These are phyloP conservation scores for Sebastes paucispinis DNA, from an alignment of 2,797 vertebrate species.

Conservation along the genomic window DNA sequence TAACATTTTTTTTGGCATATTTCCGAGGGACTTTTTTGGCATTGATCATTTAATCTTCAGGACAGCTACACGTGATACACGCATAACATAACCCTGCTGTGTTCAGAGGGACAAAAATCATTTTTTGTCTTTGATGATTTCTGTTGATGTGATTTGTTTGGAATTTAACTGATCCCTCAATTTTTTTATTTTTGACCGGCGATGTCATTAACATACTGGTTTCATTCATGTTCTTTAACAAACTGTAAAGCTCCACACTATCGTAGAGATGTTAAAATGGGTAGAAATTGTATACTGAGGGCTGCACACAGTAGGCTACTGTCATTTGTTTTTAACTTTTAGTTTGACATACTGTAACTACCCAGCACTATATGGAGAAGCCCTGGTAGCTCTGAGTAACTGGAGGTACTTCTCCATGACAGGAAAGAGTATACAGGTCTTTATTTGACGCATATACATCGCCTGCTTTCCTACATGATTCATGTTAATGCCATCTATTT, in stretches of 20 bases:
- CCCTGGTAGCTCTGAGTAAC: too few species aligned
- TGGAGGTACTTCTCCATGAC: too few species aligned
- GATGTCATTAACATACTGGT: too few species aligned
- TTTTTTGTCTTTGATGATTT: slow-evolving; percentile 4
- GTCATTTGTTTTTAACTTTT: neutral
- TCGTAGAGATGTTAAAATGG: neutral
- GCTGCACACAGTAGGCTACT: neutral
- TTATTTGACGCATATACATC: neutral
- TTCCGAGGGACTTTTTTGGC: too few species aligned
- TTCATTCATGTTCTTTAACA: too few species aligned
- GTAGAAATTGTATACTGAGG: neutral
- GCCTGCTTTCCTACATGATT: neutral
- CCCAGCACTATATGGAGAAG: too few species aligned
- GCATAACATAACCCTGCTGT: too few species aligned
- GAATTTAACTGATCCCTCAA: slow-evolving; percentile 21
- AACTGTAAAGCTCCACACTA: too few species aligned
- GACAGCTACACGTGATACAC: too few species aligned
- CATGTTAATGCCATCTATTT: neutral
- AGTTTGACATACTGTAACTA: neutral
- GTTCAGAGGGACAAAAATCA: neutral
- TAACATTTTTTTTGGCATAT: too few species aligned
- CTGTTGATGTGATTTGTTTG: slow-evolving; percentile 22
- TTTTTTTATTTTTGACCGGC: slow-evolving; percentile 8
- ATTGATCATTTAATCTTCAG: too few species aligned
- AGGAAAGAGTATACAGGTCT: neutral